Evolutionary conservation across 2,113 vertebrate genomes (phyloP).

Genomic region (Vanacampus margaritifer): DNA sequence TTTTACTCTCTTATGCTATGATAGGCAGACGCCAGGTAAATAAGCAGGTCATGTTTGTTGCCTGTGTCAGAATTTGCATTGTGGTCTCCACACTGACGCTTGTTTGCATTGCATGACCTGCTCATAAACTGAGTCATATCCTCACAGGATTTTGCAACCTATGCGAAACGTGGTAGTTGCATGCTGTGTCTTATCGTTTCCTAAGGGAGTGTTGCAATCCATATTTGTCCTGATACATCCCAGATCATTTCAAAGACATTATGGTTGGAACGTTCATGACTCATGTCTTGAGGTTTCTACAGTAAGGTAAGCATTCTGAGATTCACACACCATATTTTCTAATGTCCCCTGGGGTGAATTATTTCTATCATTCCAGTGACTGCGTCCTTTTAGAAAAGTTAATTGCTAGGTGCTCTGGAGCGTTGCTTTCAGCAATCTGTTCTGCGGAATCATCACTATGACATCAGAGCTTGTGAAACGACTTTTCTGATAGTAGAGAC

Average conservation of each 20-base stretch:
- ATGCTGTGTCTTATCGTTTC: constrained; percentile 29
- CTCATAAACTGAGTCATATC: constrained; percentile 23
- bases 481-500: constrained; percentile 19
- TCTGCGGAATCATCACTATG: constrained; percentile 19
- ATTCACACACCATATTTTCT: constrained; percentile 5
- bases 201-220: constrained; percentile 4
- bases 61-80: constrained; percentile 37
- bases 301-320: constrained; percentile 9
- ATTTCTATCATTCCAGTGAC: constrained; percentile 3
- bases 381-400: constrained; percentile 22
- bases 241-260: constrained; percentile 5
- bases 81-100: constrained; percentile 20
- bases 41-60: neutral
- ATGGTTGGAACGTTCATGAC: neutral
- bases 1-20: neutral
- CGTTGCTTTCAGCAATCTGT: constrained; percentile 28
- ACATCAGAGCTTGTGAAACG: constrained; percentile 47
- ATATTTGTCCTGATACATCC: neutral
- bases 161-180: constrained; percentile 18
- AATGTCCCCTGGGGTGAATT: constrained; percentile 31
- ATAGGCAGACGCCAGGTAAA: neutral
- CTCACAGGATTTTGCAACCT: constrained; percentile 26
- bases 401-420: constrained; percentile 46
- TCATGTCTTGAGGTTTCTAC: constrained; percentile 1
- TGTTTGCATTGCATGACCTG: constrained; percentile 46